Evolutionary conservation across 2,113 vertebrate genomes (phyloP), one percentile per base, ranked within the genome.

Genomic region (Carassius auratus): DNA sequence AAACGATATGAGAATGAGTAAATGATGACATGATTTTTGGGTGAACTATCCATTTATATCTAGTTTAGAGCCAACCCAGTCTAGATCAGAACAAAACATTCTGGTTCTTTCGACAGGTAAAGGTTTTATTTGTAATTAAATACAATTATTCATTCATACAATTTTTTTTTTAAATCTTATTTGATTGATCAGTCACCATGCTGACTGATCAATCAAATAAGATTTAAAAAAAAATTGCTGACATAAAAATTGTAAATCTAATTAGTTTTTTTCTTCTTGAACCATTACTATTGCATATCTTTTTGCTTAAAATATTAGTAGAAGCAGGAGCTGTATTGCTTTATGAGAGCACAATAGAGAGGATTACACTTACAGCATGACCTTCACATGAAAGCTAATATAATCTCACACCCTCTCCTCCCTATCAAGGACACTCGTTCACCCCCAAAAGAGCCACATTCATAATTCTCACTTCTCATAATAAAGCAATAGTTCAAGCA

Each of bases 361-460:
- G 81, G 81, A 83, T 73, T 23, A 57, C 12, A 17, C 21, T 83
- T 73, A 42, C 81, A 83, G 81, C 62, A 57, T 8, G 66, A 69
- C 66, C 81, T 83, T 83, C 66, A 73, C 64, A 55, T 83, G 81
- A 83, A 83, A 83, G 81, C 48, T 55, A 83, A 69, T 57, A 57
- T 83, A 83, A 83, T 73, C 66, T 13, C 30, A 17, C 30, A 17
- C 30, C 81, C 17, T 55, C 50, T 81, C 79, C 42, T 81, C 23
- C n/a, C 62, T 55, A 76, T 50, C 17, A 30, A 33, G 15, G 52
- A 68, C 15, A 50, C 61, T 68, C 61, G n/a, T 19, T 50, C 79
- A 45, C 42, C 61, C 42, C n/a, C 8, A 68, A 1, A 21, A 21
- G 62, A 50, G 64, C 62, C 19, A 23, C 3, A 55, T 66, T 81